Conservation (phyloP, 1,140 invertebrate species). For the Danaus melanippus region DNA sequence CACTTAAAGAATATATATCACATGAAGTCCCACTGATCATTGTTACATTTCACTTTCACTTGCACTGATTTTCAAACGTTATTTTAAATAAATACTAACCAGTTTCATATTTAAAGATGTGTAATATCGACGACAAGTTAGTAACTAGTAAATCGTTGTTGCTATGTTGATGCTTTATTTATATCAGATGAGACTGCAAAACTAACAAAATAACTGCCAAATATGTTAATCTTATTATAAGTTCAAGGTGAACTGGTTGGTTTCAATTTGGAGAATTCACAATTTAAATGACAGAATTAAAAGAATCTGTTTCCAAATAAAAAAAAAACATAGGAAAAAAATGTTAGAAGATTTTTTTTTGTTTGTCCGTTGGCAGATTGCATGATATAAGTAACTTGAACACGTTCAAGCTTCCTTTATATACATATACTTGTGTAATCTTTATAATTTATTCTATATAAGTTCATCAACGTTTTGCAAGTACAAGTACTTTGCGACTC, state of each 20-base stretch:
- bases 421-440: conserved; percentile 3
- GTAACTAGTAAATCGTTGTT: conserved; percentile 19
- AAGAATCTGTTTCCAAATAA: no score
- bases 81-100: conserved; percentile 30
- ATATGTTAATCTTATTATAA: conserved; percentile 14
- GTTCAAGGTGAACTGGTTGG: conserved; percentile 18
- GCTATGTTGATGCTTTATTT: conserved; percentile 12
- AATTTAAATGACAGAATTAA: no score
- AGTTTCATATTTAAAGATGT: conserved; percentile 33
- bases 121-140: conserved; percentile 29
- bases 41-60: neutral
- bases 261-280: neutral
- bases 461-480: no score
- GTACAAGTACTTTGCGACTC: no score
- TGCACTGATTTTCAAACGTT: conserved; percentile 1
- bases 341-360: no score
- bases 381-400: conserved; percentile 12
- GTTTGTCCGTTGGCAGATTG: no score
- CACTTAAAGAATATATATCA: neutral
- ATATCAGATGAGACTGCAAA: conserved; percentile 9
- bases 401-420: conserved; percentile 5
- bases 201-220: conserved; percentile 15
- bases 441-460: no score
- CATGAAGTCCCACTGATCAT: neutral
- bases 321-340: no score